These are phyloP conservation scores for Dorcus parallelipipedus DNA, from an alignment of 2,888 invertebrate species.

Conservation along the genomic window DNA sequence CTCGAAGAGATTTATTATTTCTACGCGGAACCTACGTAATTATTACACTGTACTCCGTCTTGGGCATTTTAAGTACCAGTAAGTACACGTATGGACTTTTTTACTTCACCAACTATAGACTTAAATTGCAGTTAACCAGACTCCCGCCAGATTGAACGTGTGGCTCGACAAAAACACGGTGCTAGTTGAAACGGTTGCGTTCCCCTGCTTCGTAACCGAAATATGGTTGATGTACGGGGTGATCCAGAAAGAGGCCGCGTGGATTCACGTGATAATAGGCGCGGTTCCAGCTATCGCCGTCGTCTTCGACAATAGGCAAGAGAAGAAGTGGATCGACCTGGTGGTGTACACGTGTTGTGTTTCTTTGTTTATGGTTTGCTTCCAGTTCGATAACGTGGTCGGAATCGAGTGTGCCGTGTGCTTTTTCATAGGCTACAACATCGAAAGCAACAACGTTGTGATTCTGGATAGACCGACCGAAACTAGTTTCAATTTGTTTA, in stretches of 20 bases:
- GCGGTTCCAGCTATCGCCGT: conserved; percentile 5
- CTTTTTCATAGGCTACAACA: conserved; percentile 5
- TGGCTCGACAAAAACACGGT: conserved; percentile 3
- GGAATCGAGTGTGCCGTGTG: not conserved
- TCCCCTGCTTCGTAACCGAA: conserved; percentile 25
- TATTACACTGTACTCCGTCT: no score
- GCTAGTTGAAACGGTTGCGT: conserved; percentile 14
- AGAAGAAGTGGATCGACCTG: conserved; percentile 7
- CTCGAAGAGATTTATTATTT: no score
- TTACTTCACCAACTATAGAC: no score
- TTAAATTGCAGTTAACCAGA: no score
- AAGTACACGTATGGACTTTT: no score
- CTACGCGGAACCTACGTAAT: no score
- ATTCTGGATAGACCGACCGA: not conserved
- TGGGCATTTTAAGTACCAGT: no score
- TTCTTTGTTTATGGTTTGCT: not conserved
- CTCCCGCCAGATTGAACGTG: not conserved
- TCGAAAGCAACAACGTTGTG: not conserved
- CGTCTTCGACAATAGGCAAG: conserved; percentile 4
- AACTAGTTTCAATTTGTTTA: conserved; percentile 4
- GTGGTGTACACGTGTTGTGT: conserved; percentile 5
- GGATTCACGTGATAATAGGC: conserved; percentile 18
- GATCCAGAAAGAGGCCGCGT: conserved; percentile 10
- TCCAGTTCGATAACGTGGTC: not conserved
- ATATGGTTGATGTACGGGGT: conserved; percentile 21